Base-by-base conservation (phyloP, 30 jellyfish, hydroid and myxozoan species). In the Cassiopea xamachana region DNA sequence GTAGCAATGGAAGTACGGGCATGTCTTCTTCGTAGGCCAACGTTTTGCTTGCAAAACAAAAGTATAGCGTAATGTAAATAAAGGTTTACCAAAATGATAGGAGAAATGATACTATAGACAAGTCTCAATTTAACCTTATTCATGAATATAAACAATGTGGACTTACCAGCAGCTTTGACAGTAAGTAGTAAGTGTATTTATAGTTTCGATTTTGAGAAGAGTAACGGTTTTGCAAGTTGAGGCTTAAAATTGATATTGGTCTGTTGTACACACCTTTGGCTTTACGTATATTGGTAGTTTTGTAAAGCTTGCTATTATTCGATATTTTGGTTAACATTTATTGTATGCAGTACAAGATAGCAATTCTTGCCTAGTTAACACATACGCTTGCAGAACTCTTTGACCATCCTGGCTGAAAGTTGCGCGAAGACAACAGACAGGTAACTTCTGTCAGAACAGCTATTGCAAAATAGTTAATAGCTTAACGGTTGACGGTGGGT, bases 51-150 rank as follows among this genome's bases (percentile, higher is more conserved):
- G 50, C 80, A 55, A 71, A 71, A 71, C 80, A 67, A 67, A 67
- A 67, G 80, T 71, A 7, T 71, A 71, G 80, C 80, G 18, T 15
- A 7, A 27, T 71, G 80, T 71, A 71, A 71, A 71, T 71, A 71
- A 3, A 71, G 80, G 18, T 71, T 71, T 71, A 19, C 17, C n/a
- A 18, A 43, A 51, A 2, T 17, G 39, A 71, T 18, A 71, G 80
- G 4, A 14, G 80, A 71, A 71, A 71, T 71, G 39, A 71, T 19
- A 71, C 80, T n/a, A 2, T 27, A 71, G 3, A 2, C 12, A 7
- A n/a, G 80, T 39, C 51, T 43, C 10, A n/a, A 5, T 17, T 12
- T 71, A 71, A 14, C 39, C 51, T 2, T 71, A 7, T 19, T 7
- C 55, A 19, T 71, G 80, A 19, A 43, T 71, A 71, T 14, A 43